Evolutionary conservation across 2,888 invertebrate genomes (phyloP), one percentile per base, ranked within the genome.

Genomic region (Rhopalosiphum nymphaeae): DNA sequence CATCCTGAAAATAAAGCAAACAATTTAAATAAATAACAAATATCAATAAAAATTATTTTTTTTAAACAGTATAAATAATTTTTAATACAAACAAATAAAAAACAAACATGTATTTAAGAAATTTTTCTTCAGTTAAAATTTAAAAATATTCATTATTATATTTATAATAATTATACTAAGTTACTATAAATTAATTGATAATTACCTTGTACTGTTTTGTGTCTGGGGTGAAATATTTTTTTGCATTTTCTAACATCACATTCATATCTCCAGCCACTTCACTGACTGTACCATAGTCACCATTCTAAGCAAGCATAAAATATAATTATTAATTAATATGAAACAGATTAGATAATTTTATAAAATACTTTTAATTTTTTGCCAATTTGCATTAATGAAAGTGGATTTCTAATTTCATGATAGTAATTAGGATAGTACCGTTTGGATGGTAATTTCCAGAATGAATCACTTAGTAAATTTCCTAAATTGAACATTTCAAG

Each of bases 351-450:
- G 44, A 44, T 44, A 13, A 53, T 49, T 44, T 56, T 56, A 21
- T 21, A 57, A 26, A 29, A 95, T 95, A 96, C 96, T 96, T 97
- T 97, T n/a, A 98, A 97, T 96, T 98, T 98, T 94, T 97, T 97
- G 95, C 97, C 97, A 95, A 99, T 99, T 96, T 99, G 99, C 95
- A 98, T 97, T 95, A 99, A 96, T 0, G 99, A 99, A 95, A 99
- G 97, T 0, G 99, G 99, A 95, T 98, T 98, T 95, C 98, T 98
- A 92, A 99, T 99, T 96, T 99, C 98, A 95, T 98, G 98, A 96
- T 99, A 99, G 96, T 99, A 99, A 96, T 99, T 99, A 0, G 99
- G 98, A 96, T 99, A 99, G 95, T 97, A 97, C 94, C 99, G 97
- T 89, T 97, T 98, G 16, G 98, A 98, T 0, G 99, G 99, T 94